Conservation (phyloP, 2,113 vertebrate genomes). For the Catharus bicknelli region DNA sequence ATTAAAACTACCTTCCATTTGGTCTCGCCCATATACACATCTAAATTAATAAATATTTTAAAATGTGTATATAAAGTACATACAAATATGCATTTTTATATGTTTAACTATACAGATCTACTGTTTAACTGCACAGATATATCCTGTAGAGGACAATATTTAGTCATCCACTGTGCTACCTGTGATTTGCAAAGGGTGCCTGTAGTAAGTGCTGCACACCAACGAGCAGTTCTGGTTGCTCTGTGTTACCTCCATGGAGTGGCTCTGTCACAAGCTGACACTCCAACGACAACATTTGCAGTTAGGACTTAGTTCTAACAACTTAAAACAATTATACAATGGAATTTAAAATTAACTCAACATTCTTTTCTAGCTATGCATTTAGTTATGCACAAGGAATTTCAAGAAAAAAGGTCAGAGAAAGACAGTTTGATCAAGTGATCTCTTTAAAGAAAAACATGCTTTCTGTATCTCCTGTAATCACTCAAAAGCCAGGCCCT, state of each 20-base stretch:
- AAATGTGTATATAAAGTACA: background rate
- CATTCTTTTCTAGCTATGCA: constrained; percentile 17
- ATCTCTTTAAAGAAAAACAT: constrained; percentile 59
- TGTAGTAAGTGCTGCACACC: background rate
- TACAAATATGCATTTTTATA: background rate
- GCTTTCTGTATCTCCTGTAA: constrained; percentile 56
- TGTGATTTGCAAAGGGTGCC: background rate
- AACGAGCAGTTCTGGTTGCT: background rate
- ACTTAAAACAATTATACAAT: background rate
- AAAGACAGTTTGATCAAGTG: constrained; percentile 38
- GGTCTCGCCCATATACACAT: background rate
- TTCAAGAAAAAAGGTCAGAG: constrained; percentile 34
- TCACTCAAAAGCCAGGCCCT: constrained; percentile 49
- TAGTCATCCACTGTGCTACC: background rate
- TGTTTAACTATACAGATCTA: background rate
- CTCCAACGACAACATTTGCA: fast-evolving
- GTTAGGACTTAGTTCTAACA: background rate
- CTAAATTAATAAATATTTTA: background rate
- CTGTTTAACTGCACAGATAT: background rate
- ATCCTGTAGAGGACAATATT: background rate
- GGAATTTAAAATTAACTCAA: constrained; percentile 14
- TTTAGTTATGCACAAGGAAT: constrained; percentile 38
- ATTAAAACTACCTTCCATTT: background rate
- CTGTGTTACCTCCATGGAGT: background rate
- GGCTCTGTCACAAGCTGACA: background rate